These are phyloP conservation scores for Pseudorasbora parva DNA, from an alignment of 2,113 vertebrate genomes.

Conservation along the genomic window DNA sequence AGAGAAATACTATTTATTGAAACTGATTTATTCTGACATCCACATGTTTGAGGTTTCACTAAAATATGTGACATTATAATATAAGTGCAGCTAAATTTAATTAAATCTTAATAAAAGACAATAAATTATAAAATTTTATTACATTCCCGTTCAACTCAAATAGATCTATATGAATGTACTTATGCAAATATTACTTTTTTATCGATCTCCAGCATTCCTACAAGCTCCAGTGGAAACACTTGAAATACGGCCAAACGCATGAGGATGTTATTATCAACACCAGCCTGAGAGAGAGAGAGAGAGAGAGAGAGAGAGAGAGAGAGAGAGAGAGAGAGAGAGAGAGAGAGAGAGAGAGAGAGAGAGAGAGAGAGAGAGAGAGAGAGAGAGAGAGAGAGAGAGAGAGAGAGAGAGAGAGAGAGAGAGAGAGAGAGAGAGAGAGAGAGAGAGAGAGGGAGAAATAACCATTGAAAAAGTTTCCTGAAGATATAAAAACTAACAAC, in stretches of 20 bases:
- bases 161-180: not conserved
- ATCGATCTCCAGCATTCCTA: constrained; percentile 90
- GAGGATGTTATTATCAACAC: constrained; percentile 79
- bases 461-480: no score
- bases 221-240: constrained; percentile 86
- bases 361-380: no score
- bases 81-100: not conserved
- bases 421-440: no score
- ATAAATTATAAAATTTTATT: not conserved
- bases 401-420: no score
- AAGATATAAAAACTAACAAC: no score
- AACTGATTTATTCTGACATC: not conserved
- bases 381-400: no score
- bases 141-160: not conserved
- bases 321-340: no score
- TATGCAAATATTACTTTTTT: constrained; percentile 78
- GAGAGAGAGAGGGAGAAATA: no score
- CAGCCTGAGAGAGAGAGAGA: constrained; percentile 72
- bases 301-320: no score
- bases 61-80: not conserved
- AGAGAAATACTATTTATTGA: not conserved
- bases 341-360: no score
- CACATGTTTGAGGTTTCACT: not conserved
- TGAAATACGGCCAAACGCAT: constrained; percentile 88
- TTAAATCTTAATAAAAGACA: not conserved